Conservation (phyloP, 2,113 vertebrate genomes). For the Hiodon tergisus region DNA sequence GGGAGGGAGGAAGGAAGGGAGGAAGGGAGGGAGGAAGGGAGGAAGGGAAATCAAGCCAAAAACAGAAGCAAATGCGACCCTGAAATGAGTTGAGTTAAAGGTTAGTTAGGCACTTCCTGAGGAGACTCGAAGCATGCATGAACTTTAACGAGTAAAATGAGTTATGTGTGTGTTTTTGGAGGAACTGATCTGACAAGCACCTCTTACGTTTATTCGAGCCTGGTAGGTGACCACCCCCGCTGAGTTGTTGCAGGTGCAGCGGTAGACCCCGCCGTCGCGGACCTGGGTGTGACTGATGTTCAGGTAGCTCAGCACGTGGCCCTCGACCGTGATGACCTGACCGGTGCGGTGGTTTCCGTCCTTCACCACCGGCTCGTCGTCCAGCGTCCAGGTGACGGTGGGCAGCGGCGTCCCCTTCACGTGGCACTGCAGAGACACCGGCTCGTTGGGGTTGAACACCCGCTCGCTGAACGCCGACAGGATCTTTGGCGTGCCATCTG, state of each 20-base stretch:
- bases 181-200: slow-evolving; percentile 99
- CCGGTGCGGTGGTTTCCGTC: slow-evolving; percentile 87
- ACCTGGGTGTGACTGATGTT: slow-evolving; percentile 94
- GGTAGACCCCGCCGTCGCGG: slow-evolving; percentile 92
- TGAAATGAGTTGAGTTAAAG: slow-evolving; percentile 21
- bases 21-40: not conserved
- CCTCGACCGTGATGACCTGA: slow-evolving; percentile 86
- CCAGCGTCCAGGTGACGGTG: slow-evolving; percentile 85
- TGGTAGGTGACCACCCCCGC: slow-evolving; percentile 97
- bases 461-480: slow-evolving; percentile 95
- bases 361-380: slow-evolving; percentile 89
- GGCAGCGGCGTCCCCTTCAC: slow-evolving; percentile 93
- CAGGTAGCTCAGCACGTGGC: slow-evolving; percentile 93
- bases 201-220: slow-evolving; percentile 99
- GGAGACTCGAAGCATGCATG: slow-evolving; percentile 53
- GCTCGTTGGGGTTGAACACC: slow-evolving; percentile 89
- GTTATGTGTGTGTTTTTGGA: slow-evolving; percentile 77
- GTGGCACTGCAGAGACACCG: slow-evolving; percentile 89
- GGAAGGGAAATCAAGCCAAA: slow-evolving; percentile 3
- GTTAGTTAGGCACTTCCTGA: slow-evolving; percentile 22
- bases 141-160: slow-evolving; percentile 52
- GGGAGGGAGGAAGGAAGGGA: no score
- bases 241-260: slow-evolving; percentile 96
- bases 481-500: slow-evolving; percentile 97
- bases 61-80: slow-evolving; percentile 14